Conservation (phyloP, 2,113 vertebrate genomes). For the Salvator merianae region DNA sequence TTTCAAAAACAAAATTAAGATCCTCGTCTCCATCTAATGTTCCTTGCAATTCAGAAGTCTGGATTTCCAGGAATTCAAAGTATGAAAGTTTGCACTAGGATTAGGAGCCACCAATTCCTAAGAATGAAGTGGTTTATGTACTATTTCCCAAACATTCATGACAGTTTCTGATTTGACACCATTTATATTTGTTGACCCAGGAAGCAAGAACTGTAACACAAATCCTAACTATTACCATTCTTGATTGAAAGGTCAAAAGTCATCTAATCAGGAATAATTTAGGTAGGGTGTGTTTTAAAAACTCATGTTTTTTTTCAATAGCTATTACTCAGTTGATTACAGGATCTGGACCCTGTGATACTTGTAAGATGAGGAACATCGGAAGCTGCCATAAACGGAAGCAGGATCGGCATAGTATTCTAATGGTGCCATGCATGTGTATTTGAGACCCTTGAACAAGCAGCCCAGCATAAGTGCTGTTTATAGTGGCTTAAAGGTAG, state of each 20-base stretch:
- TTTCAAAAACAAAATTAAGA: neutral
- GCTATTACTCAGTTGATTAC: neutral
- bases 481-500: too few relatives aligned
- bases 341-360: too few relatives aligned
- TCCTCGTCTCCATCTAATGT: neutral
- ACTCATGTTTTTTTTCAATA: neutral
- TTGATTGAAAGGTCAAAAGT: neutral
- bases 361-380: neutral
- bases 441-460: too few relatives aligned
- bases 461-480: too few relatives aligned
- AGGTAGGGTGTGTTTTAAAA: neutral
- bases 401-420: too few relatives aligned
- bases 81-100: constrained; percentile 5
- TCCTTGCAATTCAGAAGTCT: neutral
- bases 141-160: constrained; percentile 1
- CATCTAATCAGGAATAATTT: neutral
- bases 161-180: neutral
- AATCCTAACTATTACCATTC: neutral
- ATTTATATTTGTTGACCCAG: neutral
- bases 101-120: constrained; percentile 5
- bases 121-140: constrained; percentile 8
- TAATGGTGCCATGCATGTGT: too few relatives aligned
- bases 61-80: constrained; percentile 27
- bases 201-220: neutral
- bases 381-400: too few relatives aligned